A percentile compares a stretch with the other conserved stretches of the same genome.
phyloP scores from a whole-genome alignment of 2,888 invertebrate species.

The Metacarcinus magister region DNA sequence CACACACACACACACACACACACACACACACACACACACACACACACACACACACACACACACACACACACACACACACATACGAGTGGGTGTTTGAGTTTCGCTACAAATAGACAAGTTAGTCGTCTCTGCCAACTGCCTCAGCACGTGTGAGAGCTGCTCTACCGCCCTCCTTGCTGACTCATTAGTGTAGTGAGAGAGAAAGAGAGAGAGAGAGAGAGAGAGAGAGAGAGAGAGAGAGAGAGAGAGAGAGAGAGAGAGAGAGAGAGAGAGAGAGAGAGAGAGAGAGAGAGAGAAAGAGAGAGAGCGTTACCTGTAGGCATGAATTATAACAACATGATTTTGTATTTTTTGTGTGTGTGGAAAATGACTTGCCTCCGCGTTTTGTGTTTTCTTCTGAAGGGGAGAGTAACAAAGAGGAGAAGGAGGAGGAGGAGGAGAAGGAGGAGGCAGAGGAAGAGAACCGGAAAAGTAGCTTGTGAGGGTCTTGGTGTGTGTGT shows the following conservation, averaged over 20 bases:
- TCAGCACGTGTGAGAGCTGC: constrained; percentile 6
- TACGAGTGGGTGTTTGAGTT: constrained; percentile 31
- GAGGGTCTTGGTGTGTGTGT: too few relatives aligned
- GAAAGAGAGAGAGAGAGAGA: background rate
- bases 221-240: background rate
- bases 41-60: background rate
- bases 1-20: too few relatives aligned
- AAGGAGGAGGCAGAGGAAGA: too few relatives aligned
- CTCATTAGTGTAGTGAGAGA: background rate
- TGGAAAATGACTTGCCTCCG: too few relatives aligned
- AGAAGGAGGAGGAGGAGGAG: too few relatives aligned
- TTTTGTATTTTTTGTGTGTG: too few relatives aligned
- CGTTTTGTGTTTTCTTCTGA: too few relatives aligned
- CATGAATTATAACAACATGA: background rate
- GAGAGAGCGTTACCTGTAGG: too few relatives aligned
- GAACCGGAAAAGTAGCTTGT: too few relatives aligned
- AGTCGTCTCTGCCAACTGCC: constrained; percentile 14
- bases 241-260: background rate
- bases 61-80: constrained; percentile 17
- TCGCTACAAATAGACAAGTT: constrained; percentile 40
- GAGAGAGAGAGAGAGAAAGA: too few relatives aligned
- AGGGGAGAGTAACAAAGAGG: too few relatives aligned
- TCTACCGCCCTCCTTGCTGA: background rate
- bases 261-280: background rate
- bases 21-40: too few relatives aligned